phyloP scores from a whole-genome alignment of 2,797 vertebrate species.

The Sparus aurata region DNA sequence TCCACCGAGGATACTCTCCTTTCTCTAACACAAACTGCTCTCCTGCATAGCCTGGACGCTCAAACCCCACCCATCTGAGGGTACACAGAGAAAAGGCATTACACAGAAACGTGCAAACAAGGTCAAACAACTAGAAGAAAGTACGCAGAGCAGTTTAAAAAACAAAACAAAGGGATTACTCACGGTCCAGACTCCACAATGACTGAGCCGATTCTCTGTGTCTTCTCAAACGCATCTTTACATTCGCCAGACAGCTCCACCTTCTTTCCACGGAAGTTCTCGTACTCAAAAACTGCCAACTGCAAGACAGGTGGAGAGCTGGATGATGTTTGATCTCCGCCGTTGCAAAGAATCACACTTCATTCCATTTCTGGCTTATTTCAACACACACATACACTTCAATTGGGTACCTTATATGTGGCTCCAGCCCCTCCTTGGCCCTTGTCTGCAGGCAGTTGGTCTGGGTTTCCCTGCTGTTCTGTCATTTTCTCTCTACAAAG shows the following conservation, averaged over 20 bases:
- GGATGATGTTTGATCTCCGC: not conserved
- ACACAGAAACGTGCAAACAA: not conserved
- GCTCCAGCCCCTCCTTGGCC: conserved; percentile 86
- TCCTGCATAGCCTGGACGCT: conserved; percentile 85
- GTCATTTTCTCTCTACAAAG: conserved; percentile 83
- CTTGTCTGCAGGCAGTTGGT: conserved; percentile 90
- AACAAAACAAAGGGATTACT: conserved; percentile 73
- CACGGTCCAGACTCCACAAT: conserved; percentile 93
- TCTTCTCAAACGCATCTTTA: conserved; percentile 87
- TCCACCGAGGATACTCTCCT: conserved; percentile 94
- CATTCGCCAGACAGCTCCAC: conserved; percentile 90
- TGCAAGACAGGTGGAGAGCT: conserved; percentile 62
- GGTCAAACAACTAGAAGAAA: not conserved
- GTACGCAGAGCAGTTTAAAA: not conserved
- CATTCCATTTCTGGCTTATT: not conserved
- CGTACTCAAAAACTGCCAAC: conserved; percentile 89
- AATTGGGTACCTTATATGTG: conserved; percentile 87
- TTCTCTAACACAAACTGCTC: conserved; percentile 95
- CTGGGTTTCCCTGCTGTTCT: conserved; percentile 88
- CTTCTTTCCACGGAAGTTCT: conserved; percentile 92
- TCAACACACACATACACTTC: not conserved
- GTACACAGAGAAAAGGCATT: not conserved
- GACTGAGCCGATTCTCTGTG: conserved; percentile 91
- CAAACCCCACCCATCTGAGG: conserved; percentile 90
- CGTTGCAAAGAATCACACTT: not conserved